A percentile compares a stretch with the other conserved stretches of the same genome.
Conservation (phyloP, 53 echinoderm and acorn worm genomes). For the Zoroaster sp. region DNA sequence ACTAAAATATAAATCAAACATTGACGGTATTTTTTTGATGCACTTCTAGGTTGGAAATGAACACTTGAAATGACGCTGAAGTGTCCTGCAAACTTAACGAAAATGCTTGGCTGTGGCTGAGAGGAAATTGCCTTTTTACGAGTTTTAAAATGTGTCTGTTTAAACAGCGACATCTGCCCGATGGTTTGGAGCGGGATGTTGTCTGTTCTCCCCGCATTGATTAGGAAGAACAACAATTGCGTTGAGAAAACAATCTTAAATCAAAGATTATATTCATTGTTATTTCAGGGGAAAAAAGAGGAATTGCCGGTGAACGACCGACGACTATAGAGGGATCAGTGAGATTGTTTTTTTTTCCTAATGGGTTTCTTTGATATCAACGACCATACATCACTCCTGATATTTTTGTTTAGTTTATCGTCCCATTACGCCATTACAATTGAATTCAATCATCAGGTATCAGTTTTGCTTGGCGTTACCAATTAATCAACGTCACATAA, state of each 20-base stretch:
- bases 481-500: constrained; percentile 26
- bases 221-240: neutral
- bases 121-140: constrained; percentile 47
- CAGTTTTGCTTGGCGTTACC: neutral
- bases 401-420: constrained; percentile 28
- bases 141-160: constrained; percentile 49
- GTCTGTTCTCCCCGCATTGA: neutral
- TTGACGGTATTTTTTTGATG: constrained; percentile 7
- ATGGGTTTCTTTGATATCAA: neutral
- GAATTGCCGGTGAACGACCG: constrained; percentile 18
- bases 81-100: constrained; percentile 45
- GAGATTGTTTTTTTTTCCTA: neutral
- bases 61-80: neutral
- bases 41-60: neutral
- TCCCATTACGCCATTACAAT: neutral
- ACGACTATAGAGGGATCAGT: neutral
- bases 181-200: neutral
- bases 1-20: neutral
- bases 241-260: neutral
- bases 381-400: constrained; percentile 1
- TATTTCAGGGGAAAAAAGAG: neutral
- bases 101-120: neutral
- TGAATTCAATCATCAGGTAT: constrained; percentile 8
- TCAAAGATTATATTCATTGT: neutral
- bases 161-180: constrained; percentile 37